Evolutionary conservation across 2,797 vertebrate genomes (phyloP).

Genomic region (Acestrorhynchus altus): DNA sequence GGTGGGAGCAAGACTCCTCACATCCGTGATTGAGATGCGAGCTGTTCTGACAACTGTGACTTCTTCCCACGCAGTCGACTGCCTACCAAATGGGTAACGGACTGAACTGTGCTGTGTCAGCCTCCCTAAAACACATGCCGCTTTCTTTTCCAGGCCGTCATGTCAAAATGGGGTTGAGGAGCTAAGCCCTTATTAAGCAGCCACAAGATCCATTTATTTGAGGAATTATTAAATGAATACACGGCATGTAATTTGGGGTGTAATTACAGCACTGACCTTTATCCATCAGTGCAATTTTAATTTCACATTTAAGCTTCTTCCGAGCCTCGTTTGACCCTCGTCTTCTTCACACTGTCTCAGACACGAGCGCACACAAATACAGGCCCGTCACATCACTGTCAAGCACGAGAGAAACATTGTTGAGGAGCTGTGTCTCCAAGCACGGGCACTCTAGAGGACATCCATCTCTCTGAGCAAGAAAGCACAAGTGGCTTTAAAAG

Average conservation of each 20-base stretch:
- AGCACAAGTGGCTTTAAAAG: conserved; percentile 38
- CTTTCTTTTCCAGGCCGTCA: conserved; percentile 18
- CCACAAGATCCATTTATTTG: conserved; percentile 4
- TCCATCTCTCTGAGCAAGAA: conserved; percentile 9
- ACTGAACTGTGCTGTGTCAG: conserved; percentile 35
- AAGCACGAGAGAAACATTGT: not conserved
- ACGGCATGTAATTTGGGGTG: not conserved
- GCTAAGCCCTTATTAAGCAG: conserved; percentile 22
- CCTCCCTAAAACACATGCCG: conserved; percentile 34
- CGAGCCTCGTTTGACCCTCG: not conserved
- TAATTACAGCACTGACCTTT: conserved; percentile 12
- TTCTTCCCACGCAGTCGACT: conserved; percentile 45
- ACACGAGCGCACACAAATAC: not conserved
- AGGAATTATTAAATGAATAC: not conserved
- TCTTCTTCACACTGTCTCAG: not conserved
- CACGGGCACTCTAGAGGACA: conserved; percentile 7
- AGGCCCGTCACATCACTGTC: conserved; percentile 10
- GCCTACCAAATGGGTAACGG: conserved; percentile 42
- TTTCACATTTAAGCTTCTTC: conserved; percentile 9
- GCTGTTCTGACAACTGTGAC: conserved; percentile 57
- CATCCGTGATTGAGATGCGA: conserved; percentile 46
- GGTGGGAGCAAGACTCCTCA: conserved; percentile 45
- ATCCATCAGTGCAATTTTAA: not conserved
- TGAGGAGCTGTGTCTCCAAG: not conserved
- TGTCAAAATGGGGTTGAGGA: conserved; percentile 38